A percentile compares a stretch with the other conserved stretches of the same genome.
Evolutionary conservation across 2,888 invertebrate genomes (phyloP).

Genomic region (Selenia dentaria): DNA sequence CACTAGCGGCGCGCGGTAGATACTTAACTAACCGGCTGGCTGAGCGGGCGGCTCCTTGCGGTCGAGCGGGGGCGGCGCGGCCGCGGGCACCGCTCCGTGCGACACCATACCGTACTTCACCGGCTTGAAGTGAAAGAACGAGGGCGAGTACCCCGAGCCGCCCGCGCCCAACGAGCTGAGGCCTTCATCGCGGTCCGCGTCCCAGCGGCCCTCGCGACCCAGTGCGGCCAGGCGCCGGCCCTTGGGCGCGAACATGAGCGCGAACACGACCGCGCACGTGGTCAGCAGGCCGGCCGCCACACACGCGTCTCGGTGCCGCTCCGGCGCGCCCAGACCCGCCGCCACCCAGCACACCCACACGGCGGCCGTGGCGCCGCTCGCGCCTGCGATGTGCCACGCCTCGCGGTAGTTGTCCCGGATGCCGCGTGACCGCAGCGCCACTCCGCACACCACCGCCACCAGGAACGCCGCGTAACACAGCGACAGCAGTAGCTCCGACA

Average conservation of each 20-base stretch:
- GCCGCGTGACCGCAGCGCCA: conserved; percentile 93
- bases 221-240: conserved; percentile 96
- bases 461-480: conserved; percentile 93
- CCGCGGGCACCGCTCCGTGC: conserved; percentile 73
- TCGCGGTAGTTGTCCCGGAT: conserved; percentile 97
- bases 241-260: conserved; percentile 97
- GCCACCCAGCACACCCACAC: conserved; percentile 94
- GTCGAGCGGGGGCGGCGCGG: conserved; percentile 70
- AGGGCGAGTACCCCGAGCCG: conserved; percentile 94
- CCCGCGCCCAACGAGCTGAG: conserved; percentile 91
- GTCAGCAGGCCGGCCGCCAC: conserved; percentile 95
- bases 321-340: conserved; percentile 91
- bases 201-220: conserved; percentile 94
- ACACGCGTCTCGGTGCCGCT: conserved; percentile 93
- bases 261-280: conserved; percentile 93
- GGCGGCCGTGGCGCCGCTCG: conserved; percentile 93
- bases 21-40: conserved; percentile 85
- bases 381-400: conserved; percentile 95
- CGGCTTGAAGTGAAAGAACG: conserved; percentile 97
- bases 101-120: conserved; percentile 90
- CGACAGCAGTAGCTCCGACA: conserved; percentile 90
- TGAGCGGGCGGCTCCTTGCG: conserved; percentile 83
- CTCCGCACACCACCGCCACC: conserved; percentile 92
- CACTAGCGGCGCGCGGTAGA: conserved; percentile 77
- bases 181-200: conserved; percentile 92